Base-by-base conservation (phyloP, 2,113 vertebrate species). In the Halcyon malimbica region DNA sequence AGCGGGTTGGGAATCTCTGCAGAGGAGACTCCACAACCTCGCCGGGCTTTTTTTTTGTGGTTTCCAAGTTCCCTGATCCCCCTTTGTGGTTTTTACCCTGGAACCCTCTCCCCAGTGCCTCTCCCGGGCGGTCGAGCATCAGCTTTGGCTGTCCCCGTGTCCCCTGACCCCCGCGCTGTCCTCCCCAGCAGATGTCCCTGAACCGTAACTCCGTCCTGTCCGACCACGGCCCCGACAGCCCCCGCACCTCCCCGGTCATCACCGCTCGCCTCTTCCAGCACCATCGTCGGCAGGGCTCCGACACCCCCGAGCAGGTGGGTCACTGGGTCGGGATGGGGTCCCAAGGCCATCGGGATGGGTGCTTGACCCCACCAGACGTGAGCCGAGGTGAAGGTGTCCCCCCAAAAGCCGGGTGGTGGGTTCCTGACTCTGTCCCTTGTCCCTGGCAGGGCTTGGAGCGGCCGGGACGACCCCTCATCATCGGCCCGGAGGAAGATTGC, bases 401-500 rank as follows among this genome's bases (percentile, higher is more conserved):
- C 59, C 24, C 6, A 11, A 6, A 8, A 51, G 11, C 26, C 5
- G 2, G 15, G 8, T 2, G 3, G 31, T 16, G 14, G 44, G 50
- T 21, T 78, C 63, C 35, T 37, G 15, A 24, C 37, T 29, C 46
- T 57, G 33, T 42, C 9, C n/a, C 26, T 44, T 87, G 11, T 88
- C 54, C 78, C 37, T 46, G 11, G 14, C 86, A 98, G 98, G 94
- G 89, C 10, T 25, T 29, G 35, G 98, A 98, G 39, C 92, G 90
- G 9, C 48, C 46, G 6, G 96, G 95, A 9, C 98, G 97, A 39
- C 95, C 98, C 6, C 98, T 98, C 74, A 99, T 99, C 91, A 99
- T 99, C 11, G 98, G 98, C 14, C 99, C 99, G 0, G 99, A 99
- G 96, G 99, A 99, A 82, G 99, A 99, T 83, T 99, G 98, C 7